phyloP scores from a whole-genome alignment of 2,797 vertebrate genomes.

The Liasis olivaceus region DNA sequence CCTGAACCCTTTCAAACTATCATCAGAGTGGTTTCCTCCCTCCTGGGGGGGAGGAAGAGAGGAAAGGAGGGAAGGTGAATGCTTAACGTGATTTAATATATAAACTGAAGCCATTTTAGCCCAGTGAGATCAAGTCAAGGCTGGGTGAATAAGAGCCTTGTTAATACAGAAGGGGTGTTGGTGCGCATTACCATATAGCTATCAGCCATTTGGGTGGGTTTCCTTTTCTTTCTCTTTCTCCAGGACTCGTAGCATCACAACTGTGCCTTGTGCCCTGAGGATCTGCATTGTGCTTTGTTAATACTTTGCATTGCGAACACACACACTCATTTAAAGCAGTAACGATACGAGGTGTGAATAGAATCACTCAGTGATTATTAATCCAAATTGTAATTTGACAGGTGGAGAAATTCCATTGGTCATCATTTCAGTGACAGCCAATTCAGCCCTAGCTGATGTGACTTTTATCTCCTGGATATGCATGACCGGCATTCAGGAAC shows the following conservation, averaged over 20 bases:
- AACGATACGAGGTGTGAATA: background rate
- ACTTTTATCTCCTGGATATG: no score
- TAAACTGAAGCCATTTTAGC: background rate
- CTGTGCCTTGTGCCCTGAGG: background rate
- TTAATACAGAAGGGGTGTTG: background rate
- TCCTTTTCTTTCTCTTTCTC: background rate
- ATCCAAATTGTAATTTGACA: no score
- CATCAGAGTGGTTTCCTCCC: background rate
- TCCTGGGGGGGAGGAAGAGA: background rate
- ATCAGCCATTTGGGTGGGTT: background rate
- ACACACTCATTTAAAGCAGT: background rate
- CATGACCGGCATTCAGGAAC: background rate
- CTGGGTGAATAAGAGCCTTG: background rate
- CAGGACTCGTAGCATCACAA: background rate
- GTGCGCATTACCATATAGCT: background rate
- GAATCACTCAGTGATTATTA: background rate
- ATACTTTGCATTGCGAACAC: background rate
- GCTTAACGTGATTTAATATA: background rate
- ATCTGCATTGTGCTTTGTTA: background rate
- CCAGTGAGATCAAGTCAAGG: background rate
- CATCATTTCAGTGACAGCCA: no score
- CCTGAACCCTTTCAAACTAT: background rate
- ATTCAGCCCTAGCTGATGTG: background rate
- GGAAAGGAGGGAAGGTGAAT: background rate
- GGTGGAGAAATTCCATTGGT: background rate